Evolutionary conservation across 2,797 vertebrate species (phyloP).

Genomic region (Anguilla pacifica): DNA sequence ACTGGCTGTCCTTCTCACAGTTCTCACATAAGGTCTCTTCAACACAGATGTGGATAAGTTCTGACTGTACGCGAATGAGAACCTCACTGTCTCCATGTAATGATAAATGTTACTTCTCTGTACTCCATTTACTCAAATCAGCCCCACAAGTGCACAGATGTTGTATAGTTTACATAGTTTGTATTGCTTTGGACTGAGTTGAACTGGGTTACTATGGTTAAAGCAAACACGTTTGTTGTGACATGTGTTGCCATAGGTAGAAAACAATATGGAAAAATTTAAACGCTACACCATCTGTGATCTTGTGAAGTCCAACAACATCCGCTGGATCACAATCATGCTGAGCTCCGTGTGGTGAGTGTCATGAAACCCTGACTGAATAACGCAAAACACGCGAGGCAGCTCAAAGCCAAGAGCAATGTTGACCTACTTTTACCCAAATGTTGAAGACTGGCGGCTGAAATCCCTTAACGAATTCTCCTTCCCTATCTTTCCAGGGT

Average conservation of each 20-base stretch:
- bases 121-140: neutral
- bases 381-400: neutral
- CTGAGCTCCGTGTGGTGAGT: constrained; percentile 89
- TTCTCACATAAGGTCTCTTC: neutral
- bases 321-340: constrained; percentile 82
- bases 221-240: constrained; percentile 55
- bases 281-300: constrained; percentile 79
- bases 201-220: constrained; percentile 20
- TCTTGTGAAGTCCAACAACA: constrained; percentile 79
- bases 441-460: neutral
- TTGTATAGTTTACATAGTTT: neutral
- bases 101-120: neutral
- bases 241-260: constrained; percentile 55
- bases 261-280: constrained; percentile 19
- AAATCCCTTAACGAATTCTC: neutral
- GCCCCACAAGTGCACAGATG: neutral
- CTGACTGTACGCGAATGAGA: neutral
- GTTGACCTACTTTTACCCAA: neutral
- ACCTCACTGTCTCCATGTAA: neutral
- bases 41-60: neutral
- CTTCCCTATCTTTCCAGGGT: constrained; percentile 70
- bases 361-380: constrained; percentile 39
- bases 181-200: constrained; percentile 11
- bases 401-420: neutral
- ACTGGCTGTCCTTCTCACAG: neutral